Conservation (phyloP, 2,797 vertebrate species). For the Malurus leucopterus region DNA sequence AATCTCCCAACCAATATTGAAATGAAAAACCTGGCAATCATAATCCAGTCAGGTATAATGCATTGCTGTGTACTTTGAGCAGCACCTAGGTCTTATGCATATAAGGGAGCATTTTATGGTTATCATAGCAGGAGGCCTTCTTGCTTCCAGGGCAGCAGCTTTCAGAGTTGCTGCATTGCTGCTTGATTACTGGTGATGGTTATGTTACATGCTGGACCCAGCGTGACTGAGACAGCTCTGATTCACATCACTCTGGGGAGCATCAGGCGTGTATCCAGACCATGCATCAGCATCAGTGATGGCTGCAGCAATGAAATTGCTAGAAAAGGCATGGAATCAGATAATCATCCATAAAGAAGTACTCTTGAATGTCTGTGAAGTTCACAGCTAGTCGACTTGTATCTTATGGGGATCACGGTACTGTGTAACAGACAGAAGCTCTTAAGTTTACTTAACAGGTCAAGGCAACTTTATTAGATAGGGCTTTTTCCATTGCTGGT, state of each 20-base stretch:
- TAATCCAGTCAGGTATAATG: neutral
- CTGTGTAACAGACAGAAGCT: neutral
- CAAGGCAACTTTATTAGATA: neutral
- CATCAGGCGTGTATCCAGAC: neutral
- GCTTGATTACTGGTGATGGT: slow-evolving; percentile 8
- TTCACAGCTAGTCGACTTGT: slow-evolving; percentile 23
- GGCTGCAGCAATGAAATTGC: neutral
- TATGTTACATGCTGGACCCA: neutral
- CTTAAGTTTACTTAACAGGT: neutral
- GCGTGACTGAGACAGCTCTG: neutral
- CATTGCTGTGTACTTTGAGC: neutral
- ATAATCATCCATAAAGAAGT: neutral
- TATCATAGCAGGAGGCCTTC: neutral
- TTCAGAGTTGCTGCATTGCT: neutral
- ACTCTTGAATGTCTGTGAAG: slow-evolving; percentile 1
- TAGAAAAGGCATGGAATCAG: slow-evolving; percentile 30
- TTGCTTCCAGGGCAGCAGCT: slow-evolving; percentile 13
- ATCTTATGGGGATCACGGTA: neutral
- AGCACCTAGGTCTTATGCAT: neutral
- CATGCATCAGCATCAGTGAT: neutral
- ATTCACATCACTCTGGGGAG: neutral
- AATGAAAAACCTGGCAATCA: neutral
- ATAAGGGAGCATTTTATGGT: neutral
- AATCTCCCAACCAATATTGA: neutral
- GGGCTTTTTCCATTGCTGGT: neutral